Evolutionary conservation across 2,888 invertebrate genomes (phyloP), one percentile per base, ranked within the genome.

Genomic region (Xylota sylvarum): DNA sequence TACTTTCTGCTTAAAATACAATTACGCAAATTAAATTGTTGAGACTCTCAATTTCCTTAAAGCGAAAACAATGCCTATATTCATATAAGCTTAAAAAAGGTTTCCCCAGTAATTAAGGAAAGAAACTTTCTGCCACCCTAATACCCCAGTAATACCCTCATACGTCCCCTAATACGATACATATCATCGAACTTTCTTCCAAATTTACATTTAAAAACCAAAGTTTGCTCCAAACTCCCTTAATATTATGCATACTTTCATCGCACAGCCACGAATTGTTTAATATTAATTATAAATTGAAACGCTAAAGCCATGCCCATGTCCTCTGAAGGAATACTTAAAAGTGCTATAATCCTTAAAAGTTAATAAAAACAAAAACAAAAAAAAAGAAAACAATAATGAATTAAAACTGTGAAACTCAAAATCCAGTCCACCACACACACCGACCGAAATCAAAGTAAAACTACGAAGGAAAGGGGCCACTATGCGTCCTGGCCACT

Each of bases 401-500:
- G 32, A 58, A 67, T 48, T 56, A 27, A 55, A 50, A 19, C n/a
- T 35, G 46, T 46, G 5, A 58, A 72, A 43, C 64, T 46, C 14
- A 69, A n/a, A 64, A 62, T 19, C 19, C 23, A 12, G 10, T 67
- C 52, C 58, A 52, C 50, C 58, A 43, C n/a, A n/a, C n/a, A n/a
- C n/a, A n/a, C n/a, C n/a, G n/a, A n/a, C 23, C 23, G 23, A 60
- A 78, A 67, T 56, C 65, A 55, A 32, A 73, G 30, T 10, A 73
- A 40, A 56, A 46, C 37, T 60, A 67, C 60, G n/a, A 46, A 17
- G 46, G 69, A 32, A 19, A 32, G 23, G 30, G 19, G 40, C 50
- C 70, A 85, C 58, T 52, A 80, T 85, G 85, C 70, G 65, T 77
- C 19, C 48, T 37, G 43, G 62, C 32, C 70, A 72, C 46, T 64